Percentiles rank a stretch among this genome's conserved stretches.
These are phyloP conservation scores for Pavo muticus DNA, from an alignment of 2,113 vertebrate genomes.

Conservation along the genomic window DNA sequence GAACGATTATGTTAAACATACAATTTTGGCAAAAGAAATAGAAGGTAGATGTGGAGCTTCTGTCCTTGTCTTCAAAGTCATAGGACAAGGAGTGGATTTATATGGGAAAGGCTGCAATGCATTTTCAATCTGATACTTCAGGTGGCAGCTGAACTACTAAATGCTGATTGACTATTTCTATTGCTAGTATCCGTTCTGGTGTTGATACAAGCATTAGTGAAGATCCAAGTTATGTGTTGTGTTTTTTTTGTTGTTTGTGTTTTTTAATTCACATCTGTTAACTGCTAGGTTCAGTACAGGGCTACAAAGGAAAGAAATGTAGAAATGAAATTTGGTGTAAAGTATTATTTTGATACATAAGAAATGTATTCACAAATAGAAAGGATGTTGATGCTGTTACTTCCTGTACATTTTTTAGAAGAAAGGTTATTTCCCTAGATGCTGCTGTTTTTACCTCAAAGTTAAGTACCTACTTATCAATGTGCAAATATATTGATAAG, in stretches of 20 bases:
- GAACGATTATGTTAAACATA: not conserved
- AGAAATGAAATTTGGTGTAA: not conserved
- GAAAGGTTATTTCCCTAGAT: not conserved
- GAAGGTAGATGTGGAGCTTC: not conserved
- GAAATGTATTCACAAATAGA: not conserved
- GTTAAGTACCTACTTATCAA: not conserved
- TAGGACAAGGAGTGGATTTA: not conserved
- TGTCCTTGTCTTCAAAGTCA: not conserved
- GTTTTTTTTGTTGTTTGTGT: not conserved
- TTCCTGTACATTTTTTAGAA: not conserved
- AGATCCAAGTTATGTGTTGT: not conserved
- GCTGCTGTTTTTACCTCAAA: not conserved
- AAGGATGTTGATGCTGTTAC: not conserved
- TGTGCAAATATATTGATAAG: not conserved
- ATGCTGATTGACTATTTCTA: constrained; percentile 38
- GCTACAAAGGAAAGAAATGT: not conserved
- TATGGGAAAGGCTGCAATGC: not conserved
- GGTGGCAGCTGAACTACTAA: constrained; percentile 11
- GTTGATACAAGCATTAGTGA: not conserved
- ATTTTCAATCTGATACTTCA: constrained; percentile 4
- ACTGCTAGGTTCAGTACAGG: not conserved
- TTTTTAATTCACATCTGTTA: not conserved
- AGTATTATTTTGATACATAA: not conserved
- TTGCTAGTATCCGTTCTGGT: not conserved
- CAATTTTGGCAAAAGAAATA: not conserved